Percentiles rank a stretch among this genome's conserved stretches.
Evolutionary conservation across 2,113 vertebrate species (phyloP).

Genomic region (Peromyscus leucopus): DNA sequence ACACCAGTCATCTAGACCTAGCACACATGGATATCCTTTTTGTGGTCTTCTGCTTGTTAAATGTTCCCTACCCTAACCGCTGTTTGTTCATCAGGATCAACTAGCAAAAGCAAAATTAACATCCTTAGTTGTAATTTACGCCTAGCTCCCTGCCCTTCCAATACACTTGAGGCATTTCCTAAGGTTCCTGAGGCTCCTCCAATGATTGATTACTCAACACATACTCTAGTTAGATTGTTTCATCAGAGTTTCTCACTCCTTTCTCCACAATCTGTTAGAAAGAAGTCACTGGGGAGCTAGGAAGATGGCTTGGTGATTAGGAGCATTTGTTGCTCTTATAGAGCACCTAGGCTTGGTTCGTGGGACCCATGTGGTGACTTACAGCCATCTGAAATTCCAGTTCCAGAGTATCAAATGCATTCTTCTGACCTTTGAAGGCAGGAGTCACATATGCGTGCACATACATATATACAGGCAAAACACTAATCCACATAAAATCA

Average conservation of each 20-base stretch:
- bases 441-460: not conserved
- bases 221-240: conserved; percentile 78
- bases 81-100: conserved; percentile 72
- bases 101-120: conserved; percentile 78
- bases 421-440: not conserved
- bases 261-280: not conserved
- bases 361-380: not conserved
- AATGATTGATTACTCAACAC: conserved; percentile 77
- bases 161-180: conserved; percentile 60
- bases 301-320: not conserved
- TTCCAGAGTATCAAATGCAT: not conserved
- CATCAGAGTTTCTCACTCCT: not conserved
- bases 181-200: conserved; percentile 73
- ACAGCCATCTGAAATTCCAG: not conserved
- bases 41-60: not conserved
- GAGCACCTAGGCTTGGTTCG: not conserved
- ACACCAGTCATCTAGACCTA: too few relatives aligned
- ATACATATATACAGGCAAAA: not conserved
- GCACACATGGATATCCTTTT: not conserved
- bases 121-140: conserved; percentile 73
- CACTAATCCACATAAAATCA: not conserved
- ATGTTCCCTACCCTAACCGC: not conserved
- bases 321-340: not conserved
- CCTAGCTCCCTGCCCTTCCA: conserved; percentile 70
- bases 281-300: not conserved